phyloP scores from a whole-genome alignment of 2,797 vertebrate genomes.

The Ciconia nigra region DNA sequence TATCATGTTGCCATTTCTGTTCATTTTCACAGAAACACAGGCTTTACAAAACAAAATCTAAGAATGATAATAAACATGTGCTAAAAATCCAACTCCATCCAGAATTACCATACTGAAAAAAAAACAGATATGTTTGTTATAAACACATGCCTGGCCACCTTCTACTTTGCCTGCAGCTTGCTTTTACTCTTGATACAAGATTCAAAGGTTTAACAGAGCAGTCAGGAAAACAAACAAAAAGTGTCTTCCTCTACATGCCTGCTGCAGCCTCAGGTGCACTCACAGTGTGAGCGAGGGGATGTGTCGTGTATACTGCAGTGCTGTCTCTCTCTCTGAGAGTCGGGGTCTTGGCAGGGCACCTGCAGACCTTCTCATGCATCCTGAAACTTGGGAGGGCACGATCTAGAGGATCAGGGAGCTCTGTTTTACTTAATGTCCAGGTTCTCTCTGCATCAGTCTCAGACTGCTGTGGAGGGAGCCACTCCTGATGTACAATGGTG shows the following conservation, averaged over 20 bases:
- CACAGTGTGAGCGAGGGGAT: fast-evolving
- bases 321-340: background rate
- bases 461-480: background rate
- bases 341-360: background rate
- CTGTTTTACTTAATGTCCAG: background rate
- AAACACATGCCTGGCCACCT: background rate
- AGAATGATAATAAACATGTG: background rate
- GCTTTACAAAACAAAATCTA: background rate
- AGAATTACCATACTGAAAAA: background rate
- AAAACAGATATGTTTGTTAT: background rate
- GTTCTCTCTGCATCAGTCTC: background rate
- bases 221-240: background rate
- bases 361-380: background rate
- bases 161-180: background rate
- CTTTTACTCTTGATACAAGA: background rate
- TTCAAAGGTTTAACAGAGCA: background rate
- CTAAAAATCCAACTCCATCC: background rate
- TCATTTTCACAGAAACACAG: background rate
- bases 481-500: background rate
- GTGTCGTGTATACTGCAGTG: background rate
- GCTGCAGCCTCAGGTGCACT: background rate
- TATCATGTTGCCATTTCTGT: background rate
- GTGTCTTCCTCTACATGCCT: background rate
- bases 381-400: background rate
- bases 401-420: background rate